Evolutionary conservation across 2,888 invertebrate species (phyloP), one percentile per base, ranked within the genome.

Genomic region (Thymelicus lineola): DNA sequence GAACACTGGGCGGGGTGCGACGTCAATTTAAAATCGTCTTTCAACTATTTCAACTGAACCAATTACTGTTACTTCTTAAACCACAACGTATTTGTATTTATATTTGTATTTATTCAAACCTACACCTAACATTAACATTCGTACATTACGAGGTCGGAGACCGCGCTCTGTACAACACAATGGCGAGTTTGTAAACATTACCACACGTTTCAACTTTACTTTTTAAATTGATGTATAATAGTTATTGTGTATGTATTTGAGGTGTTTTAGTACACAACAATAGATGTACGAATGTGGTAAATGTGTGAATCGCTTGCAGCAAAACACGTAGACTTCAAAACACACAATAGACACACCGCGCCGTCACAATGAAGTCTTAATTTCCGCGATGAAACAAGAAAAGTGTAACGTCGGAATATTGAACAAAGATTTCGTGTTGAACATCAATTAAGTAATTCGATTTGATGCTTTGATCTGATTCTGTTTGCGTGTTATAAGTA

Each of bases 351-450:
- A 60, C 28, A 28, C 28, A 3, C 17, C 57, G 57, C n/a, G 3
- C 15, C 66, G 38, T 60, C 50, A 66, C 60, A 50, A 60, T 38
- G 50, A 60, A 50, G 38, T 53, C 17, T 45, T 65, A 42, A 42
- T 5, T 17, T 45, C 50, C 50, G 50, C 4, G 6, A 60, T 60
- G 42, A 50, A 67, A 53, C 28, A 42, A 57, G 48, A 66, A 66
- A 38, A 58, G 58, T 66, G 58, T 59, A 48, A 36, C 58, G 15
- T 17, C 42, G 36, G 55, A 66, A 59, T 66, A 48, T 66, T 36
- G 6, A 48, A 58, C 36, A 12, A 17, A 59, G 36, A 59, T 55
- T 59, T 35, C 66, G 48, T 66, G 66, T 59, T 6, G 46, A 45
- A 46, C 7, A 1, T 58, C 46, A 46, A 58, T 46, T 58, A n/a